These are phyloP conservation scores for Antennarius maculatus DNA, from an alignment of 2,797 vertebrate genomes.

Conservation along the genomic window DNA sequence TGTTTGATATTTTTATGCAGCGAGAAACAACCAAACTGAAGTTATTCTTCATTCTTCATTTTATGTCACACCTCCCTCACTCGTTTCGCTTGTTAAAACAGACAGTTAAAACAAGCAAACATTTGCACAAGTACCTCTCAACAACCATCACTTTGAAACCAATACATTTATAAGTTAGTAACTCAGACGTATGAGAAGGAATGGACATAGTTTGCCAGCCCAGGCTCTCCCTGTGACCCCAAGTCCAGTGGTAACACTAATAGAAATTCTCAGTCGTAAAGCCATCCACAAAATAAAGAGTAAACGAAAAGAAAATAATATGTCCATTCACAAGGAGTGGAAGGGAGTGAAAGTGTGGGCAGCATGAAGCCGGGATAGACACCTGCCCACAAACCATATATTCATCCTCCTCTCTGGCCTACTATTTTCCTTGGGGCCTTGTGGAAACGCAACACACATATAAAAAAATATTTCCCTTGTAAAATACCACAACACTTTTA, in stretches of 20 bases:
- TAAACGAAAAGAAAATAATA: conserved; percentile 62
- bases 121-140: conserved; percentile 36
- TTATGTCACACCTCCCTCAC: conserved; percentile 28
- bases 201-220: conserved; percentile 43
- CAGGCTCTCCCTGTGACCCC: conserved; percentile 56
- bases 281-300: conserved; percentile 57
- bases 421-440: conserved; percentile 65
- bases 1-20: conserved; percentile 38
- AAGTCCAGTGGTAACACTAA: conserved; percentile 55
- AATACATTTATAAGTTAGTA: conserved; percentile 38
- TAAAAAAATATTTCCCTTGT: conserved; percentile 66
- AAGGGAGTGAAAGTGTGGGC: conserved; percentile 61
- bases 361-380: conserved; percentile 57
- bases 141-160: conserved; percentile 26
- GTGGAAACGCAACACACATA: conserved; percentile 66
- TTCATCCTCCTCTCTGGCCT: conserved; percentile 48
- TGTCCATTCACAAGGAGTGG: conserved; percentile 54
- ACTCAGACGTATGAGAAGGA: conserved; percentile 51
- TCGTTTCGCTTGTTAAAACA: conserved; percentile 34
- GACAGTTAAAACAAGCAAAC: conserved; percentile 45
- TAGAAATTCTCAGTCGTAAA: conserved; percentile 69
- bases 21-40: conserved; percentile 26
- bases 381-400: conserved; percentile 73
- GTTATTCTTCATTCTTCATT: conserved; percentile 43
- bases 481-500: conserved; percentile 71